Base-by-base conservation (phyloP, 2,113 vertebrate genomes). In the Tenebrosternarchus preto region DNA sequence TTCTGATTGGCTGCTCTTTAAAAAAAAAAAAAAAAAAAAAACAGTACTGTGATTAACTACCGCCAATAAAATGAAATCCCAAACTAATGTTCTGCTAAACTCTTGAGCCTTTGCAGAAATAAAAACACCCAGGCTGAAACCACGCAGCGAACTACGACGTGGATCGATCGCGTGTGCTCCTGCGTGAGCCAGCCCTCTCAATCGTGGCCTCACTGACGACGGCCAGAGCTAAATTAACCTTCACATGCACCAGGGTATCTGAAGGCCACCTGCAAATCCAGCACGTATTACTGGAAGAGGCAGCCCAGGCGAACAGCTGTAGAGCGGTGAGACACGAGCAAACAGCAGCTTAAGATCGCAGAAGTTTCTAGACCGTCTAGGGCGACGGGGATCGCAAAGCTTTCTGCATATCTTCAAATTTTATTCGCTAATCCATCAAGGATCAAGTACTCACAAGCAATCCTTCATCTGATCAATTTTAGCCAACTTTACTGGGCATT, bases 391-490 rank as follows among this genome's bases (percentile, higher is more conserved):
- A 50, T 50, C 43, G 15, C 43, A 15, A 50, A 12, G 43, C 43
- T 1, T 50, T 50, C 43, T 50, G 43, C 43, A 50, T 50, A 50
- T 11, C 43, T 50, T 59, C 19, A 20, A 1, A 57, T n/a, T 57
- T 57, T 57, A 59, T 59, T 59, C 7, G 5, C 56, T 64, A 33
- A 31, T 64, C 29, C 61, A 64, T 17, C 27, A 33, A n/a, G 19
- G 6, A 20, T n/a, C 19, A 7, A 19, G 29, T 17, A 33, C 19
- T 66, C 27, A 31, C 63, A 66, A 17, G 29, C 16, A 31, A 9
- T 64, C 63, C 29, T 20, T 66, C 15, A 64, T n/a, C 64, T 36
- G 29, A 67, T 36, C 31, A 67, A 67, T 67, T 39, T 7, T n/a
- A 36, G 1, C 1, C 11, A 67, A 20, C 64, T 68, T 67, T 68